Percentiles rank a stretch among this genome's conserved stretches.
phyloP scores from a whole-genome alignment of 64 coral and sea anemone species.

The Porites lutea region DNA sequence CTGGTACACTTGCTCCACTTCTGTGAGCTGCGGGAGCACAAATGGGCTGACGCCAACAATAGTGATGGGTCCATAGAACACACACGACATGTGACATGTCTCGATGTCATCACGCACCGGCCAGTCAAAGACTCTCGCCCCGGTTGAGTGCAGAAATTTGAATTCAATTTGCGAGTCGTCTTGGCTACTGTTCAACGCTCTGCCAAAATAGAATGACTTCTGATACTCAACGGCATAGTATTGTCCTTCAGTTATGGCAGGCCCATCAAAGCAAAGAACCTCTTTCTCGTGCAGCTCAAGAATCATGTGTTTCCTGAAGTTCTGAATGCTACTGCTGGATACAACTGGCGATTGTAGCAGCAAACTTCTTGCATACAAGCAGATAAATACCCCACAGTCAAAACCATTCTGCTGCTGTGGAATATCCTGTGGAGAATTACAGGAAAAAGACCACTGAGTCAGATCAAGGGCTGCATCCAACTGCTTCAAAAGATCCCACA shows the following conservation, averaged over 20 bases:
- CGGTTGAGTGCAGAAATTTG: not conserved
- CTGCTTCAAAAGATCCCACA: conserved; percentile 32
- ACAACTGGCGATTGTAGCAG: conserved; percentile 18
- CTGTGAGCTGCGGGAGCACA: too few relatives aligned
- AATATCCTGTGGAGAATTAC: conserved; percentile 10
- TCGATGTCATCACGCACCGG: conserved; percentile 35
- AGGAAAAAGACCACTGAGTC: conserved; percentile 16
- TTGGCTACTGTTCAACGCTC: not conserved
- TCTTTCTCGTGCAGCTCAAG: conserved; percentile 30
- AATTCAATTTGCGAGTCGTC: not conserved
- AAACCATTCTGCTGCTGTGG: conserved; percentile 43
- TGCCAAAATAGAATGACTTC: not conserved
- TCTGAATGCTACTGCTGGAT: not conserved
- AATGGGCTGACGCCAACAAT: conserved; percentile 43
- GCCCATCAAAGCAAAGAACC: not conserved
- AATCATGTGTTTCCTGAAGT: conserved; percentile 27
- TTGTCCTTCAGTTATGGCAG: not conserved
- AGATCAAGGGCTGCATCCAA: not conserved
- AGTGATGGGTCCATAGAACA: conserved; percentile 63
- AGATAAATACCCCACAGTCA: conserved; percentile 57
- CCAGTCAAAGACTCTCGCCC: conserved; percentile 1
- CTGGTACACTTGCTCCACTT: too few relatives aligned
- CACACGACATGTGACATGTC: conserved; percentile 3
- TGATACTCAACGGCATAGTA: conserved; percentile 29
- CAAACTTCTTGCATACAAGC: conserved; percentile 4